Percentiles rank a stretch among this genome's conserved stretches.
Evolutionary conservation across 2,113 vertebrate species (phyloP).

Genomic region (Urocynchramus pylzowi): DNA sequence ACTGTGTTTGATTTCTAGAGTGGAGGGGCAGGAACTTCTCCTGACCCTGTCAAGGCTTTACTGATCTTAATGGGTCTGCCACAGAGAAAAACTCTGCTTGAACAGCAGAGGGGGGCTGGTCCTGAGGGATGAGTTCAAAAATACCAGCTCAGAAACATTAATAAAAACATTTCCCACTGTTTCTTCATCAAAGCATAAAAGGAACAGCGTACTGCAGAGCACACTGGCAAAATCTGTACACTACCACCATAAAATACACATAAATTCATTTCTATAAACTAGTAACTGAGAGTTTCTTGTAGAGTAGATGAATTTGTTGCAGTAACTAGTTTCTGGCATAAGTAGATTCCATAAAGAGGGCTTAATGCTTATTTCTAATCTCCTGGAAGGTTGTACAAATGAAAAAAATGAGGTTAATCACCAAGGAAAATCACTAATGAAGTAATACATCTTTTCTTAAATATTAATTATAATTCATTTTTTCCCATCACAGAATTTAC

Average conservation of each 20-base stretch:
- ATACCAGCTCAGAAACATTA: neutral
- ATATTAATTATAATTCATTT: conserved; percentile 41
- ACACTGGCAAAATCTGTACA: neutral
- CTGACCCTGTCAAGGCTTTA: neutral
- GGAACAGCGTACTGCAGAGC: neutral
- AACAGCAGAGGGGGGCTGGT: neutral
- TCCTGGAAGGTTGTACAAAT: neutral
- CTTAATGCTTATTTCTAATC: conserved; percentile 26
- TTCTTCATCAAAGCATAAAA: conserved; percentile 1
- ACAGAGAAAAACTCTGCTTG: conserved; percentile 11
- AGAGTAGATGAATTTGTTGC: neutral
- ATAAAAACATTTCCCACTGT: conserved; percentile 12
- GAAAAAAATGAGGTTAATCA: conserved; percentile 16
- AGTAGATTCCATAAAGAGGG: neutral
- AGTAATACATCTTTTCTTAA: conserved; percentile 37
- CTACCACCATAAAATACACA: neutral
- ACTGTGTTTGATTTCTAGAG: neutral
- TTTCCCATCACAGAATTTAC: neutral
- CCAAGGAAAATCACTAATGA: neutral
- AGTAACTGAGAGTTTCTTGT: neutral
- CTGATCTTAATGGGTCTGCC: conserved; percentile 27
- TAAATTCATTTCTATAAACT: neutral
- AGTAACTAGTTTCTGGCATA: neutral
- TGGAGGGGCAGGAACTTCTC: neutral
- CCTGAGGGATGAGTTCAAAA: conserved; percentile 1